Evolutionary conservation across 2,888 invertebrate species (phyloP).

Genomic region (Villa cingulata): DNA sequence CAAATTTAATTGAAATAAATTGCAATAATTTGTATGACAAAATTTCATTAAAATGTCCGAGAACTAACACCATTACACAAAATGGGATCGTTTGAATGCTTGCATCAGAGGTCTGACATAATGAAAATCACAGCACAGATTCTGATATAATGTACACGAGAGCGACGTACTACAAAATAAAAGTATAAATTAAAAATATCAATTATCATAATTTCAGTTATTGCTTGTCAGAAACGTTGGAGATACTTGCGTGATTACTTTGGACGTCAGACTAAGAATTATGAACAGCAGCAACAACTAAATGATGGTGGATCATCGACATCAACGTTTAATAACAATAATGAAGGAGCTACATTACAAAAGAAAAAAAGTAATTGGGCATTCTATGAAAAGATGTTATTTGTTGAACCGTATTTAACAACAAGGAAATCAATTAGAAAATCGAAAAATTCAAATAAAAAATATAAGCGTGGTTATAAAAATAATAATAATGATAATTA

Average conservation of each 20-base stretch:
- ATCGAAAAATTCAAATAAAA: background rate
- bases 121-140: no score
- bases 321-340: no score
- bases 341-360: background rate
- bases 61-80: no score
- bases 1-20: no score
- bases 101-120: no score
- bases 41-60: no score
- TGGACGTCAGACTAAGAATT: constrained; percentile 15
- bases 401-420: constrained; percentile 11
- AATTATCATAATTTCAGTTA: constrained; percentile 16
- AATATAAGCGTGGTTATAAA: background rate
- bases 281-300: background rate
- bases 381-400: constrained; percentile 10
- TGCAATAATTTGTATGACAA: no score
- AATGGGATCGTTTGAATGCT: no score
- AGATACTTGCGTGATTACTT: constrained; percentile 19
- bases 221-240: constrained; percentile 19
- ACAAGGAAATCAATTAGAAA: constrained; percentile 7
- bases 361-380: constrained; percentile 10
- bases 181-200: no score
- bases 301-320: background rate
- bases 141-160: no score
- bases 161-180: no score
- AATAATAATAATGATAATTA: background rate